Conservation (phyloP, 2,888 invertebrate species). For the Netelia fuscicornis region DNA sequence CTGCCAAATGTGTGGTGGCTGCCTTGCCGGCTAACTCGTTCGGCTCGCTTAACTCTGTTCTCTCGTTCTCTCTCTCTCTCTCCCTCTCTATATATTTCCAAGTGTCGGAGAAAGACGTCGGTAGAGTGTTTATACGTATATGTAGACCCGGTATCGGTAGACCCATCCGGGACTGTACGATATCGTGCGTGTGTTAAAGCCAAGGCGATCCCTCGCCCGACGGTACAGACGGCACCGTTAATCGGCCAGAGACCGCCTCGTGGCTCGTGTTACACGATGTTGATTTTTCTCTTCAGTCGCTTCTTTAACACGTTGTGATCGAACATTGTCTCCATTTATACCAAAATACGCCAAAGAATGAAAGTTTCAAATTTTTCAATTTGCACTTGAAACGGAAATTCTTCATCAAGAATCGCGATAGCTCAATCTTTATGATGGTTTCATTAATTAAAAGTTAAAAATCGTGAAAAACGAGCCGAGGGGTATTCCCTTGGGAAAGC, state of each 20-base stretch:
- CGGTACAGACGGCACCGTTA: conserved; percentile 58
- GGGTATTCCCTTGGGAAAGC: neutral
- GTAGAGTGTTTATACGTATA: neutral
- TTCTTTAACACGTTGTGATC: no score
- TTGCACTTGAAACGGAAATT: no score
- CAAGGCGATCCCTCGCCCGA: conserved; percentile 48
- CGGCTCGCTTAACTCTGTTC: conserved; percentile 31
- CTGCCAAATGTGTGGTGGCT: conserved; percentile 74
- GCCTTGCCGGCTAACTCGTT: conserved; percentile 52
- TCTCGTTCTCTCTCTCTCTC: neutral
- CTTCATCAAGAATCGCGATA: neutral
- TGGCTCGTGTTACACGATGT: conserved; percentile 61
- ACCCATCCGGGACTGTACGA: conserved; percentile 42
- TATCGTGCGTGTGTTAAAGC: conserved; percentile 46
- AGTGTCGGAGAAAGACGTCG: conserved; percentile 38
- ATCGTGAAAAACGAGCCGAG: neutral
- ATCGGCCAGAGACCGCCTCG: conserved; percentile 49
- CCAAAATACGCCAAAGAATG: neutral
- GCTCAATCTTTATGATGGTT: neutral
- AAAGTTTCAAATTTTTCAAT: neutral
- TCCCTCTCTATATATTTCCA: conserved; percentile 12
- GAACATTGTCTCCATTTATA: neutral
- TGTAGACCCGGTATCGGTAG: conserved; percentile 46
- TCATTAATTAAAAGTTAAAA: neutral
- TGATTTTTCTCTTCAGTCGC: conserved; percentile 14